Evolutionary conservation across 1,140 invertebrate genomes (phyloP), one percentile per base, ranked within the genome.

Genomic region (Paralvinella palmiformis): DNA sequence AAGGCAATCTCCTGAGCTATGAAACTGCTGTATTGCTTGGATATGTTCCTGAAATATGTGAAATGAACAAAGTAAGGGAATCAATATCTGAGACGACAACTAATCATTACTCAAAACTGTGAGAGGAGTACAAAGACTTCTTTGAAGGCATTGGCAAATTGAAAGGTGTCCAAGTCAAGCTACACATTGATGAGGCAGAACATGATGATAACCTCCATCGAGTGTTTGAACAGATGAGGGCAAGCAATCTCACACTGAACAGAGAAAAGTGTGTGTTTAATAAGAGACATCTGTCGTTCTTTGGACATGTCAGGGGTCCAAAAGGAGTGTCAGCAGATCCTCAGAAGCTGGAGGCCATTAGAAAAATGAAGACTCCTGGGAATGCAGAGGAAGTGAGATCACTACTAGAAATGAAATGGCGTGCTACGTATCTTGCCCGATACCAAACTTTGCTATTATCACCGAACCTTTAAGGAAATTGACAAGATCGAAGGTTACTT

Each of bases 181-280:
- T 57, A 33, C 55, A 57, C 27, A 36, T 57, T 32, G 55, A 57
- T 36, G 29, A 31, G 29, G 53, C 50, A 24, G 65, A 68, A 52
- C 67, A 68, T 33, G 61, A 68, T 32, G 20, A 17, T 2, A n/a
- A 59, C 5, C 62, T 69, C 0, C 1, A 37, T 10, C 20, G 22
- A 33, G 68, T 69, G 29, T 44, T n/a, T n/a, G n/a, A n/a, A n/a
- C 62, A 17, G 35, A 20, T 69, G 29, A 35, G 55, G 3, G n/a
- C 17, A 27, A 17, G 17, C 15, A 27, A 27, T 53, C 17, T 53
- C 13, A 53, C 50, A 53, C 50, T 53, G 10, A 56, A 56, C 53
- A 27, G 53, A 29, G 53, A 56, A 56, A 56, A 22, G 53, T 56
- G 6, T 33, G 17, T 29, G 53, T 56, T 56, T 29, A 27, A 56